Evolutionary conservation across 2,888 invertebrate species (phyloP).

Genomic region (Apodemia zela): DNA sequence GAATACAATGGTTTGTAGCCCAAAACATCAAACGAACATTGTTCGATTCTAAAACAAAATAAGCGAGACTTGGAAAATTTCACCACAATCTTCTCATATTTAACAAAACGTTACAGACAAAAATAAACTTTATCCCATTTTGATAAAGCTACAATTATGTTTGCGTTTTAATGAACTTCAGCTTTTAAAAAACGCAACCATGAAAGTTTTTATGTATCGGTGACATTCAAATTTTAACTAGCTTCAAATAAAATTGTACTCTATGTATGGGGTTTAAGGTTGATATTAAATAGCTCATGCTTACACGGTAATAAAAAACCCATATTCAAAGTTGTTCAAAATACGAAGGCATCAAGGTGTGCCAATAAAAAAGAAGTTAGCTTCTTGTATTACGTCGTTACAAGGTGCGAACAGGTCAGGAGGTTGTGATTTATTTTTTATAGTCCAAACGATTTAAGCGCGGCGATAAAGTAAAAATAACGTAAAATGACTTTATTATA

Average conservation of each 20-base stretch:
- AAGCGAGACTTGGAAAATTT: slow-evolving; percentile 50
- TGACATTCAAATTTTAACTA: slow-evolving; percentile 48
- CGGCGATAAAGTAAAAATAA: slow-evolving; percentile 21
- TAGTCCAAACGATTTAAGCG: slow-evolving; percentile 27
- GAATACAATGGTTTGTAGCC: slow-evolving; percentile 59
- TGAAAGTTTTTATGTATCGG: slow-evolving; percentile 72
- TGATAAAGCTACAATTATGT: slow-evolving; percentile 31
- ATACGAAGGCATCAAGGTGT: slow-evolving; percentile 71
- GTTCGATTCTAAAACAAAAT: slow-evolving; percentile 60
- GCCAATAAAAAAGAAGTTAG: slow-evolving; percentile 77
- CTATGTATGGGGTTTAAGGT: slow-evolving; percentile 34
- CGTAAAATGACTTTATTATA: background rate
- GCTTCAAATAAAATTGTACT: slow-evolving; percentile 37
- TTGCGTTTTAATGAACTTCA: slow-evolving; percentile 20
- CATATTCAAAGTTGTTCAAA: slow-evolving; percentile 73
- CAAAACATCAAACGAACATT: slow-evolving; percentile 62
- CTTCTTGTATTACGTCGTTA: slow-evolving; percentile 66
- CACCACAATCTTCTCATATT: slow-evolving; percentile 27
- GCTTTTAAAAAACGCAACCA: slow-evolving; percentile 39
- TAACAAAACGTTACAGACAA: slow-evolving; percentile 24
- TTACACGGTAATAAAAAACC: slow-evolving; percentile 55
- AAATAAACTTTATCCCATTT: slow-evolving; percentile 30
- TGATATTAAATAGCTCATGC: slow-evolving; percentile 28
- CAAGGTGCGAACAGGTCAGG: slow-evolving; percentile 56
- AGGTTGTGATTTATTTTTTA: slow-evolving; percentile 50